phyloP scores from a whole-genome alignment of 1,140 invertebrate genomes.

The Scaptomyza pallida region DNA sequence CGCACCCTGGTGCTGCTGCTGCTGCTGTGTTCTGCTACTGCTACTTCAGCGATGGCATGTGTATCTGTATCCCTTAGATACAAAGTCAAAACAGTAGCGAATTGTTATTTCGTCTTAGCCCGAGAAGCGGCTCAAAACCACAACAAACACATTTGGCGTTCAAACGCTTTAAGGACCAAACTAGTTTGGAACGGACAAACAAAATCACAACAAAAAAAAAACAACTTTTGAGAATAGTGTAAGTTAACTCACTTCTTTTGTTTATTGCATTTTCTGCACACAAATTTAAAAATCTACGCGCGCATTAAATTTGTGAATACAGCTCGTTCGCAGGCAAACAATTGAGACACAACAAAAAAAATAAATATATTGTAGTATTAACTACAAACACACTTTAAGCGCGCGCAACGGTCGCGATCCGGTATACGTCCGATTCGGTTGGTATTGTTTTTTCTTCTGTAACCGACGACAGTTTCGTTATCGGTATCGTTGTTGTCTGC shows the following conservation, averaged over 20 bases:
- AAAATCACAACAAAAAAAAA: not conserved
- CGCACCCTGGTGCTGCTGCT: constrained; percentile 54
- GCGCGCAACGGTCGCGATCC: constrained; percentile 40
- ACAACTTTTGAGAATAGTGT: not conserved
- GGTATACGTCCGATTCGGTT: constrained; percentile 36
- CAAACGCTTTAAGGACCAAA: constrained; percentile 10
- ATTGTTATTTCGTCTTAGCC: constrained; percentile 4
- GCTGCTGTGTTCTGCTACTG: no score
- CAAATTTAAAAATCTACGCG: constrained; percentile 24
- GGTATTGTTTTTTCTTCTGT: constrained; percentile 43
- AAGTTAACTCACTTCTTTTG: constrained; percentile 31
- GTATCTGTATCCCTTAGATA: constrained; percentile 64
- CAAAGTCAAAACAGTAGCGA: constrained; percentile 30
- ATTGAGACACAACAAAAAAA: constrained; percentile 19
- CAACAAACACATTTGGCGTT: not conserved
- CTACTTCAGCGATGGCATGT: constrained; percentile 34
- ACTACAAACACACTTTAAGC: constrained; percentile 25
- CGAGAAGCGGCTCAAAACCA: not conserved
- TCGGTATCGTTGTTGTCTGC: constrained; percentile 16
- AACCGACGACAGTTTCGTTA: constrained; percentile 10
- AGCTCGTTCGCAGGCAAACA: constrained; percentile 9
- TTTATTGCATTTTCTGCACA: constrained; percentile 13
- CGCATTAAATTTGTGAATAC: constrained; percentile 10
- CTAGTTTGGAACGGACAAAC: not conserved
- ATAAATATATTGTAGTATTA: not conserved